Evolutionary conservation across 2,797 vertebrate genomes (phyloP), one percentile per base, ranked within the genome.

Genomic region (Acridotheres tristis): DNA sequence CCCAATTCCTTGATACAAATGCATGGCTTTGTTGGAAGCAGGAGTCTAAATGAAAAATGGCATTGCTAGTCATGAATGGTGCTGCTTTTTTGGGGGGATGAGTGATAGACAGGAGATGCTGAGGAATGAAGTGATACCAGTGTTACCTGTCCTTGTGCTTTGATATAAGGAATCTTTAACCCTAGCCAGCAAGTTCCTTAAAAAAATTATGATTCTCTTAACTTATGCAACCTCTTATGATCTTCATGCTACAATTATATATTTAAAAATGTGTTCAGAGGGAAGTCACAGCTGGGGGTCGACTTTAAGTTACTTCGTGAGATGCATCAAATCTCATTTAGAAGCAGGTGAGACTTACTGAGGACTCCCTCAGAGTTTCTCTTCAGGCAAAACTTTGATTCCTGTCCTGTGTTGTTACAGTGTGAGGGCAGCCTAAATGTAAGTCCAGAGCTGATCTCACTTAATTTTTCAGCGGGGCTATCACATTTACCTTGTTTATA

Each of bases 321-420:
- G 50, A 85, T 77, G 94, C 81, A 89, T 77, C 74, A 80, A 82
- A 91, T 85, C 61, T 93, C 71, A 68, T 94, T 91, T 94, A 91
- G 88, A 71, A 92, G 68, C 58, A 87, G 77, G 43, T 89, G 82
- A 74, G 54, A 29, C 77, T 94, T 80, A 59, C 27, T 61, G 50
- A 30, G 59, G 32, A 67, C 59, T 88, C 58, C 65, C 73, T 86
- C 30, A n/a, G 73, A 48, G 7, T 54, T 89, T 79, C 40, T 95
- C 89, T 88, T 89, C 79, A 68, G 88, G 93, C 89, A 75, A 66
- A 95, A 71, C 77, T 91, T 92, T 91, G 84, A 87, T 93, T 90
- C 75, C 19, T 83, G 84, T 63, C 32, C 43, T 66, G 36, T 82
- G 75, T 50, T 86, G 66, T 80, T 77, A 53, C 0, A 3, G 55